Evolutionary conservation across 1,140 invertebrate genomes (phyloP), one percentile per base, ranked within the genome.

Genomic region (Bathynomus jamesi): DNA sequence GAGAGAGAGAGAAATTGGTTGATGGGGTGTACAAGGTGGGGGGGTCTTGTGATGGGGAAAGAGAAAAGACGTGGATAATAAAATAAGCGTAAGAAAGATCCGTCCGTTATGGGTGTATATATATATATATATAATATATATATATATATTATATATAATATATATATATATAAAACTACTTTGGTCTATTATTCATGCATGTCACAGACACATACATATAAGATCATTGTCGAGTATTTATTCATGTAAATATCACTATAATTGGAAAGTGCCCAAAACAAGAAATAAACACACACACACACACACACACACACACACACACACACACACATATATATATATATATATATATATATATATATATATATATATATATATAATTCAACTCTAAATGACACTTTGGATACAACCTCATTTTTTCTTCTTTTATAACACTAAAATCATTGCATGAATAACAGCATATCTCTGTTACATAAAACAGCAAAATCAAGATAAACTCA

Each of bases 401-500:
- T n/a, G n/a, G n/a, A n/a, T n/a, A n/a, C n/a, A n/a, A n/a, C n/a
- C 92, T 93, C 76, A 93, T 86, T 83, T 94, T 8, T 10, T 63
- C n/a, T 25, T 61, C 60, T 61, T n/a, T n/a, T n/a, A n/a, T n/a
- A n/a, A n/a, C n/a, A n/a, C n/a, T n/a, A n/a, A n/a, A n/a, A n/a
- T n/a, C n/a, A n/a, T n/a, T n/a, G n/a, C n/a, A n/a, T n/a, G n/a
- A n/a, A n/a, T n/a, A n/a, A n/a, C n/a, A n/a, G n/a, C n/a, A n/a
- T n/a, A n/a, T n/a, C n/a, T n/a, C n/a, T n/a, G n/a, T n/a, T n/a
- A n/a, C n/a, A n/a, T n/a, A n/a, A n/a, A n/a, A n/a, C n/a, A n/a
- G n/a, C n/a, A n/a, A n/a, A n/a, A n/a, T n/a, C n/a, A n/a, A n/a
- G n/a, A n/a, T n/a, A n/a, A n/a, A n/a, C n/a, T n/a, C n/a, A n/a